Conservation (phyloP, 1,140 invertebrate genomes). For the Brachionus asplanchnoidis region DNA sequence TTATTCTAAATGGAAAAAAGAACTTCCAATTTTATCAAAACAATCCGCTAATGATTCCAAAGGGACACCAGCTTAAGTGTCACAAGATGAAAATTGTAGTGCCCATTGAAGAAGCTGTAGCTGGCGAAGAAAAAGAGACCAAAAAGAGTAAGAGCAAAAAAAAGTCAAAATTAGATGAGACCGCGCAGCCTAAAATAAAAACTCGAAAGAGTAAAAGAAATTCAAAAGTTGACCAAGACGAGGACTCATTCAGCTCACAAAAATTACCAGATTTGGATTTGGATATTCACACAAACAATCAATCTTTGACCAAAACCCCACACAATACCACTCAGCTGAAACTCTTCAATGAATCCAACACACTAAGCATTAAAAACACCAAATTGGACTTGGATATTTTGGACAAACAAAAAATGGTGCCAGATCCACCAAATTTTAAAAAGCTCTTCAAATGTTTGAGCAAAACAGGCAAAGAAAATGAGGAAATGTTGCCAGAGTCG, state of each 20-base stretch:
- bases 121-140: background rate
- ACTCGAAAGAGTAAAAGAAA: background rate
- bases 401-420: background rate
- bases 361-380: background rate
- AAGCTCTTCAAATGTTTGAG: slow-evolving; percentile 26
- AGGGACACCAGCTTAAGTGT: background rate
- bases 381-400: slow-evolving; percentile 7
- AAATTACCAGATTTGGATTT: background rate
- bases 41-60: slow-evolving; percentile 37
- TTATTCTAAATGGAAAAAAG: slow-evolving; percentile 30
- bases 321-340: background rate
- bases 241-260: background rate
- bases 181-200: slow-evolving; percentile 13
- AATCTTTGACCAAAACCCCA: background rate
- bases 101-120: background rate
- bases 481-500: background rate
- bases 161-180: slow-evolving; percentile 3
- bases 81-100: slow-evolving; percentile 25
- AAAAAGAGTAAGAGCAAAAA: background rate
- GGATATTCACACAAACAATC: background rate
- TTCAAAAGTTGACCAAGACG: background rate
- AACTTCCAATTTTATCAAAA: slow-evolving; percentile 33
- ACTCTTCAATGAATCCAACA: slow-evolving; percentile 5
- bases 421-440: slow-evolving; percentile 22
- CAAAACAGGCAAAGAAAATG: slow-evolving; percentile 21